Percentiles rank a stretch among this genome's conserved stretches.
Conservation (phyloP, 2,797 vertebrate genomes). For the Falco cherrug region DNA sequence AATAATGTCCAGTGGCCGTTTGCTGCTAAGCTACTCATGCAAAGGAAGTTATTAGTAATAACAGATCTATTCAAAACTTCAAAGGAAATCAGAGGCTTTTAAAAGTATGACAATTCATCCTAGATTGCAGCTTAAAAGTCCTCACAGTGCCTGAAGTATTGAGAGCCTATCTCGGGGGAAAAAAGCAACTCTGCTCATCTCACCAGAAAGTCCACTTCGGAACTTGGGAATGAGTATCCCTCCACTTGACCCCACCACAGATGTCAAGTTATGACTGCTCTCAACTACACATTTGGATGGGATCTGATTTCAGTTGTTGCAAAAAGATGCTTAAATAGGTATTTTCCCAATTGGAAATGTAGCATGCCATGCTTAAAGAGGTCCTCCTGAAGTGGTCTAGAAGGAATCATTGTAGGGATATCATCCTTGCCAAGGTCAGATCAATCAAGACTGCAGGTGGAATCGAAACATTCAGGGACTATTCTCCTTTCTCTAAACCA, state of each 20-base stretch:
- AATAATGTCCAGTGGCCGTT: background rate
- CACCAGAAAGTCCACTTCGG: background rate
- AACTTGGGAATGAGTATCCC: background rate
- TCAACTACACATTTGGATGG: background rate
- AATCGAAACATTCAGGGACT: background rate
- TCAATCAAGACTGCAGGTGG: background rate
- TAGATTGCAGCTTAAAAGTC: background rate
- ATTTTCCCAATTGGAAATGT: background rate
- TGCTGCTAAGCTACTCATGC: background rate
- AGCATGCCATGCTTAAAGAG: background rate
- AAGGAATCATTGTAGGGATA: background rate
- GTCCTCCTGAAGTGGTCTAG: background rate
- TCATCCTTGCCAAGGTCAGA: background rate
- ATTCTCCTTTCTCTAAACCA: background rate
- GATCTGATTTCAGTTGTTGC: background rate
- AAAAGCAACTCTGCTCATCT: background rate
- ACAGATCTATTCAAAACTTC: background rate
- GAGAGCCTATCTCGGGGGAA: background rate
- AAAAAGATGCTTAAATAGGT: background rate
- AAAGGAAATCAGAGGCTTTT: conserved; percentile 1
- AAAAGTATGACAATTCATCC: background rate
- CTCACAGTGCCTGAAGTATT: background rate
- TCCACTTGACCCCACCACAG: background rate
- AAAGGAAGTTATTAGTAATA: background rate
- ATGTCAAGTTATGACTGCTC: background rate